Conservation (phyloP, 2,888 invertebrate species). For the Xylota segnis region DNA sequence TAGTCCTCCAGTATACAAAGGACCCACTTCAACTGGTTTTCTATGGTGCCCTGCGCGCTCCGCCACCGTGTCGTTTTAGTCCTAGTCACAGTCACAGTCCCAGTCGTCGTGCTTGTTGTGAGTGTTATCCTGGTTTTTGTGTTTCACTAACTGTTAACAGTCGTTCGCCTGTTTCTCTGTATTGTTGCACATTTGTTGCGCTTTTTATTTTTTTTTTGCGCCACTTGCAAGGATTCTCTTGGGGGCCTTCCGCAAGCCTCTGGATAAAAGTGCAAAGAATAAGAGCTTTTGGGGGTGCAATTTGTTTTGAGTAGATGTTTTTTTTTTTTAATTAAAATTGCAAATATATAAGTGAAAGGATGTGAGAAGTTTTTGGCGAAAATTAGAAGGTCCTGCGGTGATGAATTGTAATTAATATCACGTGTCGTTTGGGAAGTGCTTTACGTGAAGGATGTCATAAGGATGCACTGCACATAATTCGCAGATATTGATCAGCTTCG, state of each 20-base stretch:
- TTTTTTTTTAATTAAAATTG: constrained; percentile 43
- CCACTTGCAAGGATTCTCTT: constrained; percentile 11
- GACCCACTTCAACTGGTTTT: constrained; percentile 59
- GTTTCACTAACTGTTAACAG: constrained; percentile 69
- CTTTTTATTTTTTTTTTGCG: constrained; percentile 22
- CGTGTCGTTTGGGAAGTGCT: not conserved
- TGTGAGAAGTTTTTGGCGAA: not conserved
- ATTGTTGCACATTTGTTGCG: constrained; percentile 70
- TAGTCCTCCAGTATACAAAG: constrained; percentile 63
- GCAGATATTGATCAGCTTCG: too few species aligned
- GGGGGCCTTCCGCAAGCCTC: constrained; percentile 14
- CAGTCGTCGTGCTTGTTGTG: constrained; percentile 36
- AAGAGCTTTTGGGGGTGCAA: constrained; percentile 40
- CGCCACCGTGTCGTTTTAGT: constrained; percentile 20
- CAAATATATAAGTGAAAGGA: constrained; percentile 12
- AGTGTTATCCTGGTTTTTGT: constrained; percentile 67
- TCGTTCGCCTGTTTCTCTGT: constrained; percentile 48
- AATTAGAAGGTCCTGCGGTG: constrained; percentile 10
- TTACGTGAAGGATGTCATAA: not conserved
- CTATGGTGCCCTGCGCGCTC: constrained; percentile 23
- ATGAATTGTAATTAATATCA: constrained; percentile 25
- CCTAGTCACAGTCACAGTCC: constrained; percentile 6
- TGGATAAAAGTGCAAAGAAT: constrained; percentile 39
- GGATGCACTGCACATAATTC: too few species aligned
- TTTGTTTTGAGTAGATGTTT: constrained; percentile 21